Evolutionary conservation across 2,888 invertebrate species (phyloP), one percentile per base, ranked within the genome.

Genomic region (Argynnis bischoffii): DNA sequence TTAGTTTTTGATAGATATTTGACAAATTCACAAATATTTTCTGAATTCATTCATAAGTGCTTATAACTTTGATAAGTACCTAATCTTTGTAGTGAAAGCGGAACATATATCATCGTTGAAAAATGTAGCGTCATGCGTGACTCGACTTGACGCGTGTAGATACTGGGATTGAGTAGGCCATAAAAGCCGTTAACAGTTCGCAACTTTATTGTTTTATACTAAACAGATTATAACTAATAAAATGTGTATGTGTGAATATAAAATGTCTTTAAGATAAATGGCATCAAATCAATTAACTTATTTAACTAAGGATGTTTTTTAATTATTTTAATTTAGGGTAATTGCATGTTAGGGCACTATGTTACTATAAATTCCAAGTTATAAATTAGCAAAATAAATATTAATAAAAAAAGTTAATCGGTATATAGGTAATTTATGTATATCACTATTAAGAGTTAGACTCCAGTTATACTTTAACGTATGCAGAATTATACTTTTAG

Each of bases 71-170:
- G 51, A 57, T 64, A 63, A 72, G 60, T 67, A 35, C 35, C 35
- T 41, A 54, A 51, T 64, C 55, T 67, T 47, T 60, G 21, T 50
- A 57, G 73, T 68, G 73, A 73, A 74, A 74, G 73, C 70, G 59
- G 69, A 69, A 69, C 70, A 66, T 66, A 66, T 60, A 59, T 70
- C 72, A 69, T 63, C 64, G 69, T 71, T 65, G 67, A 70, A 74
- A 72, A 69, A 74, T 72, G 68, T 72, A 57, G 71, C 69, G 69
- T 66, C 67, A 69, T 53, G 70, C 72, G 69, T 70, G 71, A 70
- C 69, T 71, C 55, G 72, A 68, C 60, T 70, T 63, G 67, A 64
- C 64, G 55, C 61, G 53, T 61, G 61, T 65, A 59, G 48, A 31
- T 59, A 67, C 54, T 64, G 61, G 60, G 60, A 60, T 69, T 64